Conservation (phyloP, 30 jellyfish, hydroid and myxozoan species). For the Cassiopea xamachana region DNA sequence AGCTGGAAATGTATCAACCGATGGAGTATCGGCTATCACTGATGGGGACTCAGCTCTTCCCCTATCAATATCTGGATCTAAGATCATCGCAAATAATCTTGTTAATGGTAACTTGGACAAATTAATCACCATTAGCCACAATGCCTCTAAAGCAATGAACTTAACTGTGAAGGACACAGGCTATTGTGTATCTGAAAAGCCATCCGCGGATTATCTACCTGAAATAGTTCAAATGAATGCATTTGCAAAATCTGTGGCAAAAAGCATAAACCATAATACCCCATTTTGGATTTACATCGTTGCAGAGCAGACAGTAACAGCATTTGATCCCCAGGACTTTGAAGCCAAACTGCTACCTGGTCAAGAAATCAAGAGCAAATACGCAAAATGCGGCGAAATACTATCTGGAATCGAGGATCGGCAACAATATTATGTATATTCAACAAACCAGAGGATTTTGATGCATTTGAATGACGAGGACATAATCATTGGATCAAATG, state of each 20-base stretch:
- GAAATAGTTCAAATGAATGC: conserved; percentile 56
- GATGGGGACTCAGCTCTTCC: conserved; percentile 50
- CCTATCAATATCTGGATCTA: conserved; percentile 39
- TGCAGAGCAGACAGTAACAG: conserved; percentile 19
- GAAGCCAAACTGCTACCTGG: conserved; percentile 46
- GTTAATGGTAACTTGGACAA: conserved; percentile 1
- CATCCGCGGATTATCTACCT: conserved; percentile 53
- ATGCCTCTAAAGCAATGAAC: background rate
- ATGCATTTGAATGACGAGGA: conserved; percentile 53
- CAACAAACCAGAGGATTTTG: conserved; percentile 38
- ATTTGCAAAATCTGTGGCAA: conserved; percentile 50
- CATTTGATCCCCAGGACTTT: conserved; percentile 33
- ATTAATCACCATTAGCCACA: background rate
- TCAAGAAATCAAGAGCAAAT: conserved; percentile 1
- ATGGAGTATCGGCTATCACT: conserved; percentile 30
- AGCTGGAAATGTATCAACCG: conserved; percentile 5
- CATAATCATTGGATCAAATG: background rate
- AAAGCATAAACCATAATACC: conserved; percentile 52
- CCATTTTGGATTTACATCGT: conserved; percentile 51
- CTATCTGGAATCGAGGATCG: background rate
- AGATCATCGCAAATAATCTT: background rate
- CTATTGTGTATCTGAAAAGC: conserved; percentile 26
- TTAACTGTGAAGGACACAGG: background rate
- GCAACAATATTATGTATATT: conserved; percentile 1
- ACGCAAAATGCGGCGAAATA: conserved; percentile 35